phyloP scores from a whole-genome alignment of 2,797 vertebrate species.

The Acanthurus leucopareius region DNA sequence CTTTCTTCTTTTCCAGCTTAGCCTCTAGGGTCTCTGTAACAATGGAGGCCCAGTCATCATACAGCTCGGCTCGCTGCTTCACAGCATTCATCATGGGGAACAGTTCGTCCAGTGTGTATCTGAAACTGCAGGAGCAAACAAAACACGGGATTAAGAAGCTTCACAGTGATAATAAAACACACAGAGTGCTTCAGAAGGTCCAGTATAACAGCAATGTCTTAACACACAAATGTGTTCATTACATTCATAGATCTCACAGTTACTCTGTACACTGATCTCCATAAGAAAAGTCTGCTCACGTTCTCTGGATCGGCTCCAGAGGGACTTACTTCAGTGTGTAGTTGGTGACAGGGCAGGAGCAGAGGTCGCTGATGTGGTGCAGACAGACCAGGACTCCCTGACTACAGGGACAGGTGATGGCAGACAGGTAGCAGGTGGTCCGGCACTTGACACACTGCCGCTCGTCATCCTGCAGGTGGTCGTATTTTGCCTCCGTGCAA shows the following conservation, averaged over 20 bases:
- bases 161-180: neutral
- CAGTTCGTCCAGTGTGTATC: constrained; percentile 94
- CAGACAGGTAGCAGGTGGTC: constrained; percentile 97
- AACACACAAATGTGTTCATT: neutral
- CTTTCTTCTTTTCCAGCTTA: constrained; percentile 93
- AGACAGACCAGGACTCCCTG: constrained; percentile 92
- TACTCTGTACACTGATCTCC: neutral
- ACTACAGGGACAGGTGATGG: constrained; percentile 92
- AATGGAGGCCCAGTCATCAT: constrained; percentile 92
- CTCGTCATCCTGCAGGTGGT: constrained; percentile 95
- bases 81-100: constrained; percentile 94
- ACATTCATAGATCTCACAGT: neutral
- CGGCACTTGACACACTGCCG: constrained; percentile 95
- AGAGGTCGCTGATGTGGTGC: constrained; percentile 90
- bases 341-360: constrained; percentile 89
- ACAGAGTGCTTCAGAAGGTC: neutral
- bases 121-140: constrained; percentile 84
- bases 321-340: constrained; percentile 92
- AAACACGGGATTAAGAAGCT: neutral
- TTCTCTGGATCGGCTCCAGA: neutral
- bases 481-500: constrained; percentile 88
- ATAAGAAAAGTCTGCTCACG: neutral
- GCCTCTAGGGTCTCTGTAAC: constrained; percentile 92
- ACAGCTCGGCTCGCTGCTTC: constrained; percentile 90
- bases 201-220: neutral